Percentiles rank a stretch among this genome's conserved stretches.
These are phyloP conservation scores for Campopleginae sp. DNA, from an alignment of 2,888 invertebrate species.

Conservation along the genomic window DNA sequence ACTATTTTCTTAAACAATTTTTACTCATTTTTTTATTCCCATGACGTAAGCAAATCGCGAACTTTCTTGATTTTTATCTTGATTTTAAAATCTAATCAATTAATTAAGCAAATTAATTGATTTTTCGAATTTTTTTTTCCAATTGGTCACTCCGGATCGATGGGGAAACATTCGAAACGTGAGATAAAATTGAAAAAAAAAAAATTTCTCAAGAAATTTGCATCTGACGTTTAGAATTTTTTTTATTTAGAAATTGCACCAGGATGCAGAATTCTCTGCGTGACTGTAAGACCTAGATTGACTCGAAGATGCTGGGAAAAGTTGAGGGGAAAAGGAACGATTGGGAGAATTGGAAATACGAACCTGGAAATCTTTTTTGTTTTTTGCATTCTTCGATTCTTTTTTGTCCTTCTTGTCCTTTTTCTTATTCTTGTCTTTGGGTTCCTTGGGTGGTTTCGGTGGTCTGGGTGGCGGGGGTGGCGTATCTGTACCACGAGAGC, in stretches of 20 bases:
- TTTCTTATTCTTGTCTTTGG: constrained; percentile 89
- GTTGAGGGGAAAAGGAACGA: neutral
- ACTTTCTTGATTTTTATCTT: no score
- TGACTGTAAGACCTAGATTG: no score
- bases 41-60: neutral
- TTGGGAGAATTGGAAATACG: constrained; percentile 50
- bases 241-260: no score
- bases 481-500: constrained; percentile 88
- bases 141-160: no score
- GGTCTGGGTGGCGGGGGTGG: constrained; percentile 88
- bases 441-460: constrained; percentile 87
- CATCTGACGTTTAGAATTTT: no score
- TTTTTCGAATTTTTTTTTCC: no score
- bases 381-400: constrained; percentile 86
- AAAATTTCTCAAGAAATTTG: no score
- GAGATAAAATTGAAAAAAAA: no score
- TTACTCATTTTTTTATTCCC: neutral
- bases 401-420: constrained; percentile 86
- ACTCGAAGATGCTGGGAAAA: neutral
- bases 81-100: no score
- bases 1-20: neutral
- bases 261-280: no score
- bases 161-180: no score
- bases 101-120: no score
- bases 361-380: constrained; percentile 86